Evolutionary conservation across 2,888 invertebrate species (phyloP).

Genomic region (Agrochola litura): DNA sequence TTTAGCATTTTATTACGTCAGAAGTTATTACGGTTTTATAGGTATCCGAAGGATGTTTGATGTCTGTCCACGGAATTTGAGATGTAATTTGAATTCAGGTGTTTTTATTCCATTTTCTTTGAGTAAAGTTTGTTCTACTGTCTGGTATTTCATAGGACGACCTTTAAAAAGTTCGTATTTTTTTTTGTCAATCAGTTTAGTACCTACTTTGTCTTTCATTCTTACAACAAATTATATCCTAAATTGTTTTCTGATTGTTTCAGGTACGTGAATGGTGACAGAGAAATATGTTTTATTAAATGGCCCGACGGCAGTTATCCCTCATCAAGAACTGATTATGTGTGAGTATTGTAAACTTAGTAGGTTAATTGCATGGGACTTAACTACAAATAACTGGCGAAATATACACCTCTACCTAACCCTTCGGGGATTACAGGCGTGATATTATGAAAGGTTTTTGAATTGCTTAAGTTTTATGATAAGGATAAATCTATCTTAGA

Average conservation of each 20-base stretch:
- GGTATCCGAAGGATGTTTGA: conserved; percentile 15
- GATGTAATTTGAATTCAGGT: conserved; percentile 25
- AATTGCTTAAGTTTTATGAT: background rate
- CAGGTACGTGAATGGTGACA: conserved; percentile 87
- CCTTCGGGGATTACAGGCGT: too few relatives aligned
- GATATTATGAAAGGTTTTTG: background rate
- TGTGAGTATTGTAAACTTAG: conserved; percentile 83
- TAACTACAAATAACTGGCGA: too few relatives aligned
- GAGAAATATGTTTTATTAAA: conserved; percentile 91
- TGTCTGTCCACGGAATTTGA: conserved; percentile 27
- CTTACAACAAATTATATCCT: background rate
- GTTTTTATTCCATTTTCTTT: background rate
- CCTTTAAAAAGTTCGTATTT: background rate
- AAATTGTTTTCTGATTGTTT: conserved; percentile 61
- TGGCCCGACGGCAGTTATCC: conserved; percentile 92
- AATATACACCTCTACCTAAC: background rate
- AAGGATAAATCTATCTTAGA: background rate
- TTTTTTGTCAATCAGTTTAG: background rate
- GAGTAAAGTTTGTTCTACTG: background rate
- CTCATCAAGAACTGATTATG: conserved; percentile 91
- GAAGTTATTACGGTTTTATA: conserved; percentile 31
- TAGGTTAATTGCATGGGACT: background rate
- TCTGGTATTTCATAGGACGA: background rate
- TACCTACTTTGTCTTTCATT: background rate
- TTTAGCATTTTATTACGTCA: conserved; percentile 42